phyloP scores from a whole-genome alignment of 1,140 invertebrate genomes.

The Gonatopus flavifemur region DNA sequence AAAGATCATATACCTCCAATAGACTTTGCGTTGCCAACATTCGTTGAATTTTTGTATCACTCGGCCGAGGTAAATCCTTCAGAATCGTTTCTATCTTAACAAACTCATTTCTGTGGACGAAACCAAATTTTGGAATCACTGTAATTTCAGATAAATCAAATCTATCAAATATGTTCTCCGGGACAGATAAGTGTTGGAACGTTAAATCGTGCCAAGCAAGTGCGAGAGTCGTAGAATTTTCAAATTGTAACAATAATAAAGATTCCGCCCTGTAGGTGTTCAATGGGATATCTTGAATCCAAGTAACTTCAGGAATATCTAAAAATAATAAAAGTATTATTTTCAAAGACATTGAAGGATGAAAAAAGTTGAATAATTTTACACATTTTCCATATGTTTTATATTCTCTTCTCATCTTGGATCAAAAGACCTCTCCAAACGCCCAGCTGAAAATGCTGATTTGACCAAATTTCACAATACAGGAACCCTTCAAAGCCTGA shows the following conservation, averaged over 20 bases:
- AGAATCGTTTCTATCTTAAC: slow-evolving; percentile 28
- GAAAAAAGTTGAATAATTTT: no score
- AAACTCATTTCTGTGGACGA: slow-evolving; percentile 29
- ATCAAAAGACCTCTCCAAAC: no score
- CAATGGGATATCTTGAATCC: slow-evolving; percentile 31
- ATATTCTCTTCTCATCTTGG: no score
- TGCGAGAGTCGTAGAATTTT: slow-evolving; percentile 29
- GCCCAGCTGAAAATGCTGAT: no score
- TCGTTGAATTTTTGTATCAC: slow-evolving; percentile 22
- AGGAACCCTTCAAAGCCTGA: no score
- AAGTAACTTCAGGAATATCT: slow-evolving; percentile 35
- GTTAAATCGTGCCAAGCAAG: slow-evolving; percentile 34
- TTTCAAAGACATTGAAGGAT: background rate
- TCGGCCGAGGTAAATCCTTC: slow-evolving; percentile 8
- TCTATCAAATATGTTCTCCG: slow-evolving; percentile 18
- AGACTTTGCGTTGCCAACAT: slow-evolving; percentile 23
- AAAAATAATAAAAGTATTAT: background rate
- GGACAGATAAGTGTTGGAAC: slow-evolving; percentile 27
- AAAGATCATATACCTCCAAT: slow-evolving; percentile 24
- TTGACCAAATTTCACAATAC: no score
- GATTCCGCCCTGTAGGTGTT: slow-evolving; percentile 46
- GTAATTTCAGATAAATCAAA: slow-evolving; percentile 34
- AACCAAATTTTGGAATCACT: slow-evolving; percentile 39
- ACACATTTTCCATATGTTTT: no score
- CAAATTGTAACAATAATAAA: slow-evolving; percentile 36